Conservation (phyloP, 2,888 invertebrate species). For the Microplitis manilae region DNA sequence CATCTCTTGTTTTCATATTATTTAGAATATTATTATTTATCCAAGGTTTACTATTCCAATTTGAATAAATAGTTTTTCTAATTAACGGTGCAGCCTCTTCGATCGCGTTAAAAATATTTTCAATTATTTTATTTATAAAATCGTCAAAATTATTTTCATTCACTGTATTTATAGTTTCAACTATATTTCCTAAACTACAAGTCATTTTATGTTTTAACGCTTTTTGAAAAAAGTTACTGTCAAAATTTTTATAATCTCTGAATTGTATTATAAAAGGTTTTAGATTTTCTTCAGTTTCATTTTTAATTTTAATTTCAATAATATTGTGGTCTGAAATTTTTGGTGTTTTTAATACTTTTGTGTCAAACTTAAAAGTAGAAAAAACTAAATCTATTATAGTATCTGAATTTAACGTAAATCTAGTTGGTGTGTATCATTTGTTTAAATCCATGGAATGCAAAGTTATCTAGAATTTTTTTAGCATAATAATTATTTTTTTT, state of each 20-base stretch:
- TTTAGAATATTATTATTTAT: not conserved
- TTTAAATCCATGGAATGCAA: not conserved
- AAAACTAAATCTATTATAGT: not conserved
- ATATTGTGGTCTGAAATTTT: not conserved
- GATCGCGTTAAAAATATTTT: not conserved
- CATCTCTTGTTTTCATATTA: not conserved
- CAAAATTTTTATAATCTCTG: not conserved
- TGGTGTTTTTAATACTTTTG: not conserved
- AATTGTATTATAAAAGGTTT: too few relatives aligned
- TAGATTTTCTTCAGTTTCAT: not conserved
- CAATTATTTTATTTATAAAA: not conserved
- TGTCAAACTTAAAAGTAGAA: not conserved
- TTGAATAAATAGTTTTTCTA: not conserved
- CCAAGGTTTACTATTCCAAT: not conserved
- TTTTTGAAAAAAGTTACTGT: not conserved
- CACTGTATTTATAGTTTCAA: too few relatives aligned
- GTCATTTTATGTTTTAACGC: not conserved
- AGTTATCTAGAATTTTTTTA: not conserved
- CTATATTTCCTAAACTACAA: too few relatives aligned
- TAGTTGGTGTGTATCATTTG: not conserved
- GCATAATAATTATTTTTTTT: not conserved
- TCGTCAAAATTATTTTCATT: not conserved
- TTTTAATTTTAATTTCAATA: not conserved
- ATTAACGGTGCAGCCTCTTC: not conserved
- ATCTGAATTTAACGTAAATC: not conserved